A percentile compares a stretch with the other conserved stretches of the same genome.
Evolutionary conservation across 1,140 invertebrate species (phyloP).

Genomic region (Trachelipus rathkii): DNA sequence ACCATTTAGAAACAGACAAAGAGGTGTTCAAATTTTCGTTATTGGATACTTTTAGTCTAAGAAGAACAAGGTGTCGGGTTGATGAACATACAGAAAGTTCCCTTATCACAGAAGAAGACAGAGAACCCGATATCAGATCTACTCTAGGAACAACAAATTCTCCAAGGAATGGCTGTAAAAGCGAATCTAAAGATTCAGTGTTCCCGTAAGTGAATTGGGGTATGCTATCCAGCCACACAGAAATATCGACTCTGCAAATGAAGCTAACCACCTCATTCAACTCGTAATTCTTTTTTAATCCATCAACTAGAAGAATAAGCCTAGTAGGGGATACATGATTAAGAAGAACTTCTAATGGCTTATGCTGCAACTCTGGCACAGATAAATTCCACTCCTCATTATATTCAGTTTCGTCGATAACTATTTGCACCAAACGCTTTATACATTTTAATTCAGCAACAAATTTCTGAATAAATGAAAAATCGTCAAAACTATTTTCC

Average conservation of each 20-base stretch:
- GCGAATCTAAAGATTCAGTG: conserved; percentile 29
- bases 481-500: conserved; percentile 31
- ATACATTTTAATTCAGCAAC: conserved; percentile 31
- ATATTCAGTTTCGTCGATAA: conserved; percentile 38
- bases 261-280: conserved; percentile 28
- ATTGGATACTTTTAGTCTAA: conserved; percentile 34
- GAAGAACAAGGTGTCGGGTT: conserved; percentile 30
- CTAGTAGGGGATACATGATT: conserved; percentile 34
- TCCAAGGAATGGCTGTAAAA: conserved; percentile 27
- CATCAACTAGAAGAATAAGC: conserved; percentile 37
- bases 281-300: conserved; percentile 31
- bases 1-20: conserved; percentile 16
- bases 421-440: conserved; percentile 28
- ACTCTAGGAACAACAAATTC: conserved; percentile 30
- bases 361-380: conserved; percentile 27
- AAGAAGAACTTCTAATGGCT: conserved; percentile 33
- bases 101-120: neutral
- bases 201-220: conserved; percentile 36
- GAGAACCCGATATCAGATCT: conserved; percentile 32
- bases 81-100: conserved; percentile 26
- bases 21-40: conserved; percentile 20
- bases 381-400: conserved; percentile 39
- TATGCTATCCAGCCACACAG: conserved; percentile 39
- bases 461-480: conserved; percentile 35
- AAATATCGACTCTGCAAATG: conserved; percentile 38